Evolutionary conservation across 1,140 invertebrate genomes (phyloP).

Genomic region (Acromyrmex echinatior): DNA sequence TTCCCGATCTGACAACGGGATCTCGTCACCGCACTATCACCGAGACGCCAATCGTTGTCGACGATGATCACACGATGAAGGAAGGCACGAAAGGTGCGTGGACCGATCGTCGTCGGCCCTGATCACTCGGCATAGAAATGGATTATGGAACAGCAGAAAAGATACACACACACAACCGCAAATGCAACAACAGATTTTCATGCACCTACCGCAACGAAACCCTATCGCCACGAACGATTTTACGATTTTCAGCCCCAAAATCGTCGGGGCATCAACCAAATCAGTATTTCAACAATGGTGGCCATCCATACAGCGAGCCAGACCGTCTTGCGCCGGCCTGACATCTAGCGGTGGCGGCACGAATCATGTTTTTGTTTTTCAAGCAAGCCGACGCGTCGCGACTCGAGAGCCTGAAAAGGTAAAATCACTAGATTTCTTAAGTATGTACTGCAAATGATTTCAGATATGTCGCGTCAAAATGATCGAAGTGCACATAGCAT

Average conservation of each 20-base stretch:
- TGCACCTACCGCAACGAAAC: slow-evolving; percentile 77
- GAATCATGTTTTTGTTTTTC: slow-evolving; percentile 66
- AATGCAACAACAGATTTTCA: slow-evolving; percentile 5
- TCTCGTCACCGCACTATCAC: background rate
- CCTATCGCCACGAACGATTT: slow-evolving; percentile 76
- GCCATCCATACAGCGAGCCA: slow-evolving; percentile 79
- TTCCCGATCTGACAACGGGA: slow-evolving; percentile 21
- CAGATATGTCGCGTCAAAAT: no score
- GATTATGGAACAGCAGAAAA: no score
- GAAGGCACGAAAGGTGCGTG: background rate
- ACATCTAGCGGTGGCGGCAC: slow-evolving; percentile 81
- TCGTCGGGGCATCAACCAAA: slow-evolving; percentile 83
- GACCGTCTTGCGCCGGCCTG: slow-evolving; percentile 75
- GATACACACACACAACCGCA: background rate
- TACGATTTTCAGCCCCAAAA: slow-evolving; percentile 79
- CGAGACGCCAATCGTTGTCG: background rate
- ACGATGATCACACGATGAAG: background rate
- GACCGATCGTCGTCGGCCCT: slow-evolving; percentile 6
- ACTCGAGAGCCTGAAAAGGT: no score
- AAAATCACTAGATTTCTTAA: no score
- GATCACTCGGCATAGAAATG: background rate
- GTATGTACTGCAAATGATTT: no score
- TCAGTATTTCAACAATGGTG: slow-evolving; percentile 85
- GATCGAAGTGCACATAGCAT: no score
- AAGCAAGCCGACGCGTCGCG: background rate